Evolutionary conservation across 2,113 vertebrate species (phyloP), one percentile per base, ranked within the genome.

Genomic region (Sinosuthora webbiana): DNA sequence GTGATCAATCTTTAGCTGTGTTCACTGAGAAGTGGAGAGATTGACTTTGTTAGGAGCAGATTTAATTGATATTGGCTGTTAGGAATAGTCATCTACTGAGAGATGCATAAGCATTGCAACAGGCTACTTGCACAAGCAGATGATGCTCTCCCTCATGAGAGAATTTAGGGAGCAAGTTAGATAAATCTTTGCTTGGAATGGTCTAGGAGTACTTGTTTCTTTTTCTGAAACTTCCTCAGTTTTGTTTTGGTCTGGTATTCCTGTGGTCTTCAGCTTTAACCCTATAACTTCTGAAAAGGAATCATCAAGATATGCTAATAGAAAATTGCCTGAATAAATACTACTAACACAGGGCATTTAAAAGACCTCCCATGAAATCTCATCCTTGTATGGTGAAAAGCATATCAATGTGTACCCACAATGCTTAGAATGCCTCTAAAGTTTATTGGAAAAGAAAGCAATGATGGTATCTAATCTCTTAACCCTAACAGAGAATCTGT

Each of bases 351-450:
- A 80, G 44, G 37, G 41, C 49, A 50, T 92, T 89, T 74, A 28
- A 70, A 90, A 86, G 92, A 92, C 85, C 85, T 97, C 82, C 90
- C 60, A 33, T 59, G 85, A 87, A 39, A 90, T 24, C 59, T 80
- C 22, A 56, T 23, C 53, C 70, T 91, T 81, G 25, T 81, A 31
- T 27, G 35, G 52, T 57, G 44, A 49, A 52, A 71, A 86, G 50
- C 27, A 9, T 49, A 76, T 92, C n/a, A 35, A 4, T 69, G 44
- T 55, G 30, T 67, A 83, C 79, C 75, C 73, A 80, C 67, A 74
- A 37, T 55, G 64, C 85, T 83, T 81, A 86, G 85, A 70, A 87
- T 2, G 35, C 73, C 67, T 89, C 28, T 52, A n/a, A 67, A 96
- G 63, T 75, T 94, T 85, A 83, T 57, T 80, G 60, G 70, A 95